Evolutionary conservation across 2,888 invertebrate genomes (phyloP), one percentile per base, ranked within the genome.

Genomic region (Xestia sexstrigata): DNA sequence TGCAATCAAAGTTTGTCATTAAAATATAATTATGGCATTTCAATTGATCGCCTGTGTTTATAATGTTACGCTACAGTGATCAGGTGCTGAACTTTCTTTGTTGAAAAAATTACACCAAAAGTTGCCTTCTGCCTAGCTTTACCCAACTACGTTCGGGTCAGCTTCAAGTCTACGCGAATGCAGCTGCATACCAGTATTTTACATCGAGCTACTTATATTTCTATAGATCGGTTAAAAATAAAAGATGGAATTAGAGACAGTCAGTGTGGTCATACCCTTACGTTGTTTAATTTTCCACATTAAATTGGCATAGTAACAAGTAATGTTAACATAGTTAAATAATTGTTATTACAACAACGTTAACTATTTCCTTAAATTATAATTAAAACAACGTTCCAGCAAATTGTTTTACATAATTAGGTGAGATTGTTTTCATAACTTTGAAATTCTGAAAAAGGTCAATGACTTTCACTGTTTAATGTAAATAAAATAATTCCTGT

Each of bases 391-490:
- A 66, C 47, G 77, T 72, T 80, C 35, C 42, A 42, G 66, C 63
- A 73, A 77, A 87, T 80, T 75, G 70, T 78, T 84, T 75, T 67
- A 69, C 73, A 81, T 76, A 74, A 76, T 79, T 76, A 20, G 26
- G 26, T 65, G 39, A 26, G 35, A 72, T 73, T 88, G 88, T 89
- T 89, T 89, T 84, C 89, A 89, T 83, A 88, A 88, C 86, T 77
- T 70, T 71, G 66, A 76, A 74, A 78, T 86, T 82, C 78, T 82
- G 78, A 76, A 84, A 75, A 84, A 79, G 88, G 83, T 82, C 76
- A 89, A 73, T 78, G 83, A 81, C 80, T 81, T 84, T 49, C 63
- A 58, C 30, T 75, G 79, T 83, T 78, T 77, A 76, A 30, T 84
- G 60, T 83, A 58, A 79, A 72, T 70, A 66, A 76, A 70, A 73